Evolutionary conservation across 2,797 vertebrate species (phyloP).

Genomic region (Poecilia velifera): DNA sequence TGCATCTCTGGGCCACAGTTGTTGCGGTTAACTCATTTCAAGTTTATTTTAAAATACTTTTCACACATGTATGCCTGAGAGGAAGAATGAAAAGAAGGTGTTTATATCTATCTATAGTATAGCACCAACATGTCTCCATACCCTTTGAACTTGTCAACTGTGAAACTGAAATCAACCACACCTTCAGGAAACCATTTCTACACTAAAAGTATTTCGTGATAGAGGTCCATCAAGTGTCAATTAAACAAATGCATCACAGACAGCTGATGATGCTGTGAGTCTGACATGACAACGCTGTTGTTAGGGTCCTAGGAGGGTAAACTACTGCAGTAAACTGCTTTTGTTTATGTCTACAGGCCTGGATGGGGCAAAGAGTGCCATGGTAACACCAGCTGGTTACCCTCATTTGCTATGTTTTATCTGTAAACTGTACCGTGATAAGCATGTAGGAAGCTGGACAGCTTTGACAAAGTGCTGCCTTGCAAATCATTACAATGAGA

Average conservation of each 20-base stretch:
- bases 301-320: background rate
- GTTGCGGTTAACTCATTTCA: background rate
- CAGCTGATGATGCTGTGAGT: background rate
- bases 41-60: background rate
- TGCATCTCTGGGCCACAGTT: background rate
- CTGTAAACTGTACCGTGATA: background rate
- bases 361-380: conserved; percentile 7
- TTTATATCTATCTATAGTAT: background rate
- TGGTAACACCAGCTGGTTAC: conserved; percentile 22
- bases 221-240: background rate
- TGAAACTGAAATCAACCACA: background rate
- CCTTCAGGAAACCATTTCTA: background rate
- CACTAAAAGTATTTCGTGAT: background rate
- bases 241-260: background rate
- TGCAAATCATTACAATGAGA: background rate
- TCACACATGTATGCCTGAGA: background rate
- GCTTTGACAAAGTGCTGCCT: background rate
- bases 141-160: background rate
- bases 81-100: background rate
- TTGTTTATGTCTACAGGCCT: conserved; percentile 46
- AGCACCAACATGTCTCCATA: background rate
- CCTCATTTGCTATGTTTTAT: background rate
- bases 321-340: conserved; percentile 2
- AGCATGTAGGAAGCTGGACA: no score
- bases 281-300: background rate